Evolutionary conservation across 1,140 invertebrate genomes (phyloP).

Genomic region (Asbolus verrucosus): DNA sequence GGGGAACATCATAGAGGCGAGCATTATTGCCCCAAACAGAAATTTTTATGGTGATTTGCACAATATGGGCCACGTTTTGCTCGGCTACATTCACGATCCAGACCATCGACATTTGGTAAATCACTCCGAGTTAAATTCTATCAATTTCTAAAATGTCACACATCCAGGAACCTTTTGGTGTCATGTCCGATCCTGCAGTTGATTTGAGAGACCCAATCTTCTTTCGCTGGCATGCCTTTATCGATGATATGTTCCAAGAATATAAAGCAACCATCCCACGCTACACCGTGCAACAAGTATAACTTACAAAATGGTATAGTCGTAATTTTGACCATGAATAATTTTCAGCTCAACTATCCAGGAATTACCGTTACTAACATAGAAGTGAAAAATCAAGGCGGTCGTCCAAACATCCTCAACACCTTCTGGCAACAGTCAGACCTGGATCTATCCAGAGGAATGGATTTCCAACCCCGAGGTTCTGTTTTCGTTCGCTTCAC

Average conservation of each 20-base stretch:
- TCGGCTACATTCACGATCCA: slow-evolving; percentile 72
- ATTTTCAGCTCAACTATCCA: slow-evolving; percentile 58
- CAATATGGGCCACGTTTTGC: slow-evolving; percentile 74
- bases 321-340: slow-evolving; percentile 53
- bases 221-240: slow-evolving; percentile 82
- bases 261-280: slow-evolving; percentile 63
- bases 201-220: slow-evolving; percentile 70
- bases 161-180: slow-evolving; percentile 71
- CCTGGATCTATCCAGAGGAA: slow-evolving; percentile 66
- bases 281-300: slow-evolving; percentile 65
- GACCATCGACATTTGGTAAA: slow-evolving; percentile 12
- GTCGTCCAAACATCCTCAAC: slow-evolving; percentile 59
- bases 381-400: slow-evolving; percentile 45
- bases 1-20: slow-evolving; percentile 80
- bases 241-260: slow-evolving; percentile 71
- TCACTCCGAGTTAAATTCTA: background rate
- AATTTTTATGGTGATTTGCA: slow-evolving; percentile 78
- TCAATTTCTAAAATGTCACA: slow-evolving; percentile 1
- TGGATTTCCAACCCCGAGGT: slow-evolving; percentile 67
- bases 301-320: no score
- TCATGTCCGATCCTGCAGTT: slow-evolving; percentile 73
- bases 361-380: slow-evolving; percentile 54
- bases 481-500: slow-evolving; percentile 69
- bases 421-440: slow-evolving; percentile 69
- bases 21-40: slow-evolving; percentile 74